Percentiles rank a stretch among this genome's conserved stretches.
phyloP scores from a whole-genome alignment of 2,797 vertebrate species.

The Brotula barbata region DNA sequence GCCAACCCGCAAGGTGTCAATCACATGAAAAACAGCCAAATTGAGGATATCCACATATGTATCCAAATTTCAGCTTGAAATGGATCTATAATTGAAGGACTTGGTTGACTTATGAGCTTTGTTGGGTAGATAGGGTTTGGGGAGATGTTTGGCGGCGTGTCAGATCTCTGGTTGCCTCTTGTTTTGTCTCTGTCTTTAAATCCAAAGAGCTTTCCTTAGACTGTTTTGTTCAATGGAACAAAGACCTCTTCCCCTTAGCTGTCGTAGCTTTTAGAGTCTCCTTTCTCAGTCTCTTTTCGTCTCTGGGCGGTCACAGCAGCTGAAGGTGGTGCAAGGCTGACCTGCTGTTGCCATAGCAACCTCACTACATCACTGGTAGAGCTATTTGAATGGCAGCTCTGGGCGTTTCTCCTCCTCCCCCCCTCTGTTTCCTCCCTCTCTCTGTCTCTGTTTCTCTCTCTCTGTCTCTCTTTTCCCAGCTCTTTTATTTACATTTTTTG shows the following conservation, averaged over 20 bases:
- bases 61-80: too few relatives aligned
- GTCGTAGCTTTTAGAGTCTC: background rate
- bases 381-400: constrained; percentile 70
- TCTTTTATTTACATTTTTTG: constrained; percentile 65
- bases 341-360: constrained; percentile 79
- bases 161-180: too few relatives aligned
- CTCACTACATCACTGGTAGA: constrained; percentile 64
- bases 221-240: too few relatives aligned
- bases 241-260: too few relatives aligned
- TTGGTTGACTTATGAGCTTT: too few relatives aligned
- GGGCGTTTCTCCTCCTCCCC: constrained; percentile 33
- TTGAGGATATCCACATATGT: too few relatives aligned
- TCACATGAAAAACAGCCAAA: too few relatives aligned
- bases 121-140: too few relatives aligned
- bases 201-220: constrained; percentile 1
- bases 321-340: constrained; percentile 76
- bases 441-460: constrained; percentile 5
- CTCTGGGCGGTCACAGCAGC: constrained; percentile 65
- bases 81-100: too few relatives aligned
- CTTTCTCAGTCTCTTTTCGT: background rate
- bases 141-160: too few relatives aligned
- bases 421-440: constrained; percentile 9
- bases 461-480: constrained; percentile 4
- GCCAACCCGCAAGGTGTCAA: too few relatives aligned
- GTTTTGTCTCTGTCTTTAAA: background rate